Percentiles rank a stretch among this genome's conserved stretches.
phyloP scores from a whole-genome alignment of 2,113 vertebrate genomes.

The Heterotis niloticus region DNA sequence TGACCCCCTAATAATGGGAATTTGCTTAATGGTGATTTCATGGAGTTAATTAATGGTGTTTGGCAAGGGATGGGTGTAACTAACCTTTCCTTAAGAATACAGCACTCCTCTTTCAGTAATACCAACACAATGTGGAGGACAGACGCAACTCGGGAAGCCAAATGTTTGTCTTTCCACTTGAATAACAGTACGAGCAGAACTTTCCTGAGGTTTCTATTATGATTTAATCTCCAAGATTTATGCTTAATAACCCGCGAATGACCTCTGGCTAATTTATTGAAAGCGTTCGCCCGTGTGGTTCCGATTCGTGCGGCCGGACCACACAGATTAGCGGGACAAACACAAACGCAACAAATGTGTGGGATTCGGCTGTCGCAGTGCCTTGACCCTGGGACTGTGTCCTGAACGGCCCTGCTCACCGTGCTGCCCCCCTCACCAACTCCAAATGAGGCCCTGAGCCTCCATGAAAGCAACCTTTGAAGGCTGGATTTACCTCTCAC shows the following conservation, averaged over 20 bases:
- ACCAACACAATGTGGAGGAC: conserved; percentile 3
- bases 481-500: conserved; percentile 50
- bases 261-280: conserved; percentile 32
- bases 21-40: too few relatives aligned
- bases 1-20: too few relatives aligned
- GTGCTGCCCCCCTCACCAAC: not conserved
- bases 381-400: not conserved
- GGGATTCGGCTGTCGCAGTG: not conserved
- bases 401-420: not conserved
- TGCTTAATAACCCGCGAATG: conserved; percentile 31
- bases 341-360: not conserved
- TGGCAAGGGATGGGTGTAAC: too few relatives aligned
- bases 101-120: not conserved
- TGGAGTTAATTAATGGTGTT: too few relatives aligned
- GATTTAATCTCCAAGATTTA: conserved; percentile 35
- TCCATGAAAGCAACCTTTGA: conserved; percentile 42
- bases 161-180: conserved; percentile 32
- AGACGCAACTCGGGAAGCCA: not conserved
- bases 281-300: not conserved
- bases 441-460: not conserved
- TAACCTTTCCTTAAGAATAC: too few relatives aligned
- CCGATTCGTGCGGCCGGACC: conserved; percentile 27
- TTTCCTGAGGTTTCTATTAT: conserved; percentile 23
- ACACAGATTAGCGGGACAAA: conserved; percentile 26
- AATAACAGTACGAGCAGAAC: conserved; percentile 32